These are phyloP conservation scores for Scomber japonicus DNA, from an alignment of 2,113 vertebrate species.

Conservation along the genomic window DNA sequence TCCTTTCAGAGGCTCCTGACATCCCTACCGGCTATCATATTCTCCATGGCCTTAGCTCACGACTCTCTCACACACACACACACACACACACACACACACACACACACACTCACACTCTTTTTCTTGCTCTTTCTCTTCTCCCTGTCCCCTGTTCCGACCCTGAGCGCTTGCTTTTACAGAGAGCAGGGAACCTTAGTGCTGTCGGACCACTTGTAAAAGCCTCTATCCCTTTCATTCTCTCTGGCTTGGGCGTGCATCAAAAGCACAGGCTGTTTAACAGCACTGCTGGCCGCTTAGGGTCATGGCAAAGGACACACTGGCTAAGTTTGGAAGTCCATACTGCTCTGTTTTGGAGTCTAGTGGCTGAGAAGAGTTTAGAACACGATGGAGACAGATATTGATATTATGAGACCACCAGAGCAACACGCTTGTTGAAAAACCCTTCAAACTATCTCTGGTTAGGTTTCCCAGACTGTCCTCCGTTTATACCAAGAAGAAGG, in stretches of 20 bases:
- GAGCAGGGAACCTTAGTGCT: constrained; percentile 68
- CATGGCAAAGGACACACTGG: constrained; percentile 42
- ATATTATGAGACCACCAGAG: constrained; percentile 50
- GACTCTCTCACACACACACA: constrained; percentile 23
- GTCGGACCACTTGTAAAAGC: constrained; percentile 68
- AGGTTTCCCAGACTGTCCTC: neutral
- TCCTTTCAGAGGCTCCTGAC: constrained; percentile 72
- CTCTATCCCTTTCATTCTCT: constrained; percentile 54
- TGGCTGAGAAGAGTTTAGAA: constrained; percentile 26
- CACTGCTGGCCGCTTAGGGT: constrained; percentile 41
- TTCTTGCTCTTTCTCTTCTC: constrained; percentile 17
- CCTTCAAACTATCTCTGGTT: neutral
- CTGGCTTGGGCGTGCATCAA: constrained; percentile 47
- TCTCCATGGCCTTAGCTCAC: constrained; percentile 60
- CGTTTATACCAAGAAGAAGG: neutral
- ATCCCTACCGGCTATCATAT: constrained; percentile 77
- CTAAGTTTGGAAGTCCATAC: constrained; percentile 36
- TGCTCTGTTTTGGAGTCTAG: constrained; percentile 26
- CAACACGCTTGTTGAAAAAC: neutral
- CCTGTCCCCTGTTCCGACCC: constrained; percentile 43
- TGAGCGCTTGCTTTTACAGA: constrained; percentile 60
- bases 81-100: neutral
- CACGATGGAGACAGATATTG: constrained; percentile 24
- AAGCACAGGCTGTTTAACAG: constrained; percentile 59
- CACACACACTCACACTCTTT: neutral